Evolutionary conservation across 2,888 invertebrate genomes (phyloP).

Genomic region (Agrotis exclamationis): DNA sequence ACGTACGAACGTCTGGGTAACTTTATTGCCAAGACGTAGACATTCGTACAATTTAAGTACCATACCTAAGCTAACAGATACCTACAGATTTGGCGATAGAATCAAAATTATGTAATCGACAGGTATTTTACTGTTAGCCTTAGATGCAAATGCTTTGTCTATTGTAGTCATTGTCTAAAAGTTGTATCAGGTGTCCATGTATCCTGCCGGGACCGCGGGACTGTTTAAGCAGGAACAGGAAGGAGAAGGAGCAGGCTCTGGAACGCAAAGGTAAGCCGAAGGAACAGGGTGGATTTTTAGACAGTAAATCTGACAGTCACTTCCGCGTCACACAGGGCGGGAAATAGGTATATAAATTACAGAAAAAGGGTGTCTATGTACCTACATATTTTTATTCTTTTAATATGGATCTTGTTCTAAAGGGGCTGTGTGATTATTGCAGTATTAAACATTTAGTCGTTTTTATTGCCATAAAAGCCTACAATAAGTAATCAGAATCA

Average conservation of each 20-base stretch:
- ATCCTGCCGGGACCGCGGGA: no score
- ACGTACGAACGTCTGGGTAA: constrained; percentile 42
- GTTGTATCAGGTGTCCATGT: not conserved
- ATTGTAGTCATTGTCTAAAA: not conserved
- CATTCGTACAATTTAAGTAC: constrained; percentile 3
- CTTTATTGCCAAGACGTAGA: constrained; percentile 28
- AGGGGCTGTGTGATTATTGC: not conserved
- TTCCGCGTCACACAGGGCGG: no score
- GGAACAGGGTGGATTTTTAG: no score
- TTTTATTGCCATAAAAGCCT: constrained; percentile 7
- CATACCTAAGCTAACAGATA: not conserved
- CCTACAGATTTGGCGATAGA: not conserved
- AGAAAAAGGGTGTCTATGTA: no score
- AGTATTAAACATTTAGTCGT: constrained; percentile 11
- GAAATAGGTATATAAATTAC: no score
- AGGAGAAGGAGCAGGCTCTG: no score
- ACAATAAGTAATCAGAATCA: not conserved
- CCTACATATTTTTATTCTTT: not conserved
- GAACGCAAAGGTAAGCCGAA: no score
- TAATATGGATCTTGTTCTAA: not conserved
- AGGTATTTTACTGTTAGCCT: not conserved
- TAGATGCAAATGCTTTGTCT: not conserved
- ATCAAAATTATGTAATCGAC: not conserved
- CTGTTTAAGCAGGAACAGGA: no score
- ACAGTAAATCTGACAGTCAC: no score